Percentiles rank a stretch among this genome's conserved stretches.
phyloP scores from a whole-genome alignment of 2,888 invertebrate species.

The Hyalella azteca region DNA sequence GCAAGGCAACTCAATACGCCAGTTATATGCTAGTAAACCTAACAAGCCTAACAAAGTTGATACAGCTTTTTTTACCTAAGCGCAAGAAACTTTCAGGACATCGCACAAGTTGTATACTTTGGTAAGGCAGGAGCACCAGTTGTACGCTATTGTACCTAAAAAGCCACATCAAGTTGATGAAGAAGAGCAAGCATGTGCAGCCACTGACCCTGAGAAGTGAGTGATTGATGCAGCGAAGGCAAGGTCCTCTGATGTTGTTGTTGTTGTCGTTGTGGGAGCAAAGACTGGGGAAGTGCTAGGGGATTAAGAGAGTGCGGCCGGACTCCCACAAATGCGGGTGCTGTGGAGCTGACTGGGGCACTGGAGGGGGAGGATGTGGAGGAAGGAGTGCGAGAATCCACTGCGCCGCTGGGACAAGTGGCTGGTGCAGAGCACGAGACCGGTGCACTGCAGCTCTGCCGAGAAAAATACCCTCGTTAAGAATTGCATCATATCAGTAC shows the following conservation, averaged over 20 bases:
- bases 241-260: background rate
- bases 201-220: slow-evolving; percentile 20
- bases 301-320: slow-evolving; percentile 39
- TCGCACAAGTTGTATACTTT: too few species aligned
- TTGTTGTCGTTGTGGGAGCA: slow-evolving; percentile 12
- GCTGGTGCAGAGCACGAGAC: slow-evolving; percentile 42
- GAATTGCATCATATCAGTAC: too few species aligned
- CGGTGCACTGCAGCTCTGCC: slow-evolving; percentile 35
- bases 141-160: too few species aligned
- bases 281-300: slow-evolving; percentile 37
- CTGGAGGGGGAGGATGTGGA: slow-evolving; percentile 36
- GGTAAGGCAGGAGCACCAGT: too few species aligned
- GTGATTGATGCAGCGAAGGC: slow-evolving; percentile 1
- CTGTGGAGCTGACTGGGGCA: slow-evolving; percentile 41
- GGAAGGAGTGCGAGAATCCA: slow-evolving; percentile 39
- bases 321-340: background rate
- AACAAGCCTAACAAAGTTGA: too few species aligned
- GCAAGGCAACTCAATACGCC: too few species aligned
- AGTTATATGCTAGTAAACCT: too few species aligned
- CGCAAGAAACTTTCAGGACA: too few species aligned
- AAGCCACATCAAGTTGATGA: too few species aligned
- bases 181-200: too few species aligned
- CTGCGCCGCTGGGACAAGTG: slow-evolving; percentile 36
- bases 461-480: background rate
- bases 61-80: too few species aligned